Conservation (phyloP, 2,797 vertebrate species). For the Sparidentex hasta region DNA sequence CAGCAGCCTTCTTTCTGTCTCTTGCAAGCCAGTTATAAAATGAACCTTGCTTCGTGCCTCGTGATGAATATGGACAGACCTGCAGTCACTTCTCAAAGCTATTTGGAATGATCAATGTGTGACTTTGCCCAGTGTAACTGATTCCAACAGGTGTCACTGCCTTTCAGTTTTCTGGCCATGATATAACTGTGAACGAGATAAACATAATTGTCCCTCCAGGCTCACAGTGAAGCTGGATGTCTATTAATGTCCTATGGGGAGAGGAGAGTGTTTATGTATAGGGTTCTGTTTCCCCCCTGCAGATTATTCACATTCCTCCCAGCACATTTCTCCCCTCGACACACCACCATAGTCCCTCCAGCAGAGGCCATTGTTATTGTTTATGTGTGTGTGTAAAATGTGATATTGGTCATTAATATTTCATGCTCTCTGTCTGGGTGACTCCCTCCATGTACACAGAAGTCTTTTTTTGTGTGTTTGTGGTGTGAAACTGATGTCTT, state of each 20-base stretch:
- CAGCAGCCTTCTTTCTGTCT: not conserved
- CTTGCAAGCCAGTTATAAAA: not conserved
- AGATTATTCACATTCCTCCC: conserved; percentile 57
- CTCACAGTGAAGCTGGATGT: conserved; percentile 50
- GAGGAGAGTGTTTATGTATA: conserved; percentile 55
- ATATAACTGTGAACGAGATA: conserved; percentile 62
- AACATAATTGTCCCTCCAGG: conserved; percentile 60
- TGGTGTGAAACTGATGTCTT: conserved; percentile 43
- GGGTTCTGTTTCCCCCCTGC: conserved; percentile 25
- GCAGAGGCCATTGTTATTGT: conserved; percentile 50
- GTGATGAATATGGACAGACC: not conserved
- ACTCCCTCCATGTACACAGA: conserved; percentile 22
- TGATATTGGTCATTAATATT: conserved; percentile 71
- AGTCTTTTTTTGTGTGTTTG: conserved; percentile 15
- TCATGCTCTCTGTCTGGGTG: conserved; percentile 59
- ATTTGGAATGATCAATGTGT: not conserved
- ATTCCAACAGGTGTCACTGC: conserved; percentile 35
- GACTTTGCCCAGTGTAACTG: not conserved
- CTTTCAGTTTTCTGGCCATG: conserved; percentile 35
- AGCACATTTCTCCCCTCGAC: conserved; percentile 18
- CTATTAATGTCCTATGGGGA: conserved; percentile 68
- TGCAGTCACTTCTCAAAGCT: not conserved
- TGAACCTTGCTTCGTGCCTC: not conserved
- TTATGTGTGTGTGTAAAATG: conserved; percentile 47
- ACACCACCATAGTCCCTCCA: conserved; percentile 38